Conservation (phyloP, 2,113 vertebrate species). For the Clarias macrocephalus region DNA sequence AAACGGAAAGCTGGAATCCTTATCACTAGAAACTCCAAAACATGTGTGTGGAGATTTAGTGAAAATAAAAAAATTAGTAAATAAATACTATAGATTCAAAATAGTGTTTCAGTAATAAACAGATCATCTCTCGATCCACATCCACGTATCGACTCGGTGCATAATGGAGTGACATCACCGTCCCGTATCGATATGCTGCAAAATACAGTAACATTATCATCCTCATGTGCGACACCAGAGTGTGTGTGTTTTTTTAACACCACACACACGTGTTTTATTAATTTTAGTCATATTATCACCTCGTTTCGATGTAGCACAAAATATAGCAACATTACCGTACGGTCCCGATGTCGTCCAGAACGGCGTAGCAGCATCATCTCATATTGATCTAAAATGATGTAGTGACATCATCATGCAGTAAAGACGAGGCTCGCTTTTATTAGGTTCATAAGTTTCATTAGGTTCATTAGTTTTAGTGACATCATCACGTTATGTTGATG, state of each 20-base stretch:
- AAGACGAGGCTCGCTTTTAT: background rate
- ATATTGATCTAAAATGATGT: too few species aligned
- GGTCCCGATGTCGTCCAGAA: background rate
- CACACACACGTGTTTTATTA: background rate
- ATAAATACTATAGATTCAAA: background rate
- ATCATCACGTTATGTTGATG: background rate
- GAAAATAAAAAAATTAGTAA: background rate
- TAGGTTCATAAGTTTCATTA: background rate
- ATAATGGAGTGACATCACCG: constrained; percentile 1
- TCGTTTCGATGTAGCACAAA: background rate
- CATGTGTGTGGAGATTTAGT: too few species aligned
- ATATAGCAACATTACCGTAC: background rate
- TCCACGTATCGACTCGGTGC: background rate
- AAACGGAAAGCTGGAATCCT: background rate
- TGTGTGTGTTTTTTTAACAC: background rate
- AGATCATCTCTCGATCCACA: background rate
- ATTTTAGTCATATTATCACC: background rate
- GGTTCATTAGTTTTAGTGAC: background rate
- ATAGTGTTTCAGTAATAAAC: constrained; percentile 1
- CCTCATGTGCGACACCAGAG: background rate
- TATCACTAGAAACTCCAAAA: background rate
- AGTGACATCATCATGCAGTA: background rate
- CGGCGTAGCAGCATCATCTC: background rate
- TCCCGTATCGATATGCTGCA: background rate
- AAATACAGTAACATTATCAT: background rate